A percentile compares a stretch with the other conserved stretches of the same genome.
Evolutionary conservation across 2,797 vertebrate species (phyloP).

Genomic region (Gadopsis marmoratus): DNA sequence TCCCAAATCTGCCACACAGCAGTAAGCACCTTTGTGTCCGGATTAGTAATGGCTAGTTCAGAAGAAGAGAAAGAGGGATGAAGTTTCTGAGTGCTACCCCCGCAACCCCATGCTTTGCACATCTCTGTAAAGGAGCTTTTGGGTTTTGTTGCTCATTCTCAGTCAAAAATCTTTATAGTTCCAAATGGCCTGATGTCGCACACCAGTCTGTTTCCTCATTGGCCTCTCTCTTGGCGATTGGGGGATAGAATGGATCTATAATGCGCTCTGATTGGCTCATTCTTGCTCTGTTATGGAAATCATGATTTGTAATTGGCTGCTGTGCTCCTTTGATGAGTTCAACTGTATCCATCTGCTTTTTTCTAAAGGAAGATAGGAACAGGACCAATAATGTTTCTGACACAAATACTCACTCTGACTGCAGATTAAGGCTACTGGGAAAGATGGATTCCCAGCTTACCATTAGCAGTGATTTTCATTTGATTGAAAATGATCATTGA

Average conservation of each 20-base stretch:
- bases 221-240: constrained; percentile 48
- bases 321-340: constrained; percentile 33
- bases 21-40: constrained; percentile 81
- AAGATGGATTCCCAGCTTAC: constrained; percentile 19
- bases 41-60: constrained; percentile 79
- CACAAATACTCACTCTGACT: constrained; percentile 37
- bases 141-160: constrained; percentile 53
- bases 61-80: constrained; percentile 49
- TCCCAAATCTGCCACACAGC: constrained; percentile 77
- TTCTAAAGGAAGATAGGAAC: constrained; percentile 36
- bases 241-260: constrained; percentile 10
- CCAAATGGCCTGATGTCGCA: constrained; percentile 39
- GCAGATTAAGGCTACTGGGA: constrained; percentile 29
- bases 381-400: constrained; percentile 36
- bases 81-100: constrained; percentile 50
- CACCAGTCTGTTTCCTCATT: constrained; percentile 31
- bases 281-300: constrained; percentile 22
- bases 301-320: constrained; percentile 53
- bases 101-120: constrained; percentile 53
- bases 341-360: constrained; percentile 63
- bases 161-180: constrained; percentile 32
- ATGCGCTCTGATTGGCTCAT: constrained; percentile 51
- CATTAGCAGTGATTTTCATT: not conserved
- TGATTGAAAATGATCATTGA: not conserved
- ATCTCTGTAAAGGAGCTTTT: constrained; percentile 59